phyloP scores from a whole-genome alignment of 2,888 invertebrate genomes.

The Ophion slaviceki region DNA sequence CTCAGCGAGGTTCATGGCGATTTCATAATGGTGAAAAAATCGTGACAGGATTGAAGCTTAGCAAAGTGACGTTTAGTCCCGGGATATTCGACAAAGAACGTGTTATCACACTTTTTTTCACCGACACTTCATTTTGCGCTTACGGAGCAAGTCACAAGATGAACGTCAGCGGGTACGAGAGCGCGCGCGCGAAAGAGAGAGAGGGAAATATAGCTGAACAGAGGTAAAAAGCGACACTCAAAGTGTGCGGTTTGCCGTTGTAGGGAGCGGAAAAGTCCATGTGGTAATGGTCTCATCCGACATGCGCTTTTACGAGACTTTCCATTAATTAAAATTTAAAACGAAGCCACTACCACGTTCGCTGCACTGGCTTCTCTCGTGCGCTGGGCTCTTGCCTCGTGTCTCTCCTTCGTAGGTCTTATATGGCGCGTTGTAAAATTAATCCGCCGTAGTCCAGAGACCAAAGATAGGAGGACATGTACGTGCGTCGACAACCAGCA shows the following conservation, averaged over 20 bases:
- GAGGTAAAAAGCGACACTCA: constrained; percentile 18
- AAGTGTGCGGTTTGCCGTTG: constrained; percentile 49
- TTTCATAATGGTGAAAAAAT: background rate
- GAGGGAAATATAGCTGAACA: background rate
- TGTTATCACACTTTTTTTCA: constrained; percentile 38
- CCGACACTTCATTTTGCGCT: constrained; percentile 59
- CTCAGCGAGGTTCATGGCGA: background rate
- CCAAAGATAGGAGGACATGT: constrained; percentile 4
- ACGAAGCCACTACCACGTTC: constrained; percentile 52
- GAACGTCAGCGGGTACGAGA: background rate
- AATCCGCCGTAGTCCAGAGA: constrained; percentile 52
- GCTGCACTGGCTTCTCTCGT: background rate
- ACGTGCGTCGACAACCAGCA: constrained; percentile 2
- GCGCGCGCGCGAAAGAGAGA: background rate
- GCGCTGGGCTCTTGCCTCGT: constrained; percentile 9
- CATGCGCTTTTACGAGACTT: constrained; percentile 71
- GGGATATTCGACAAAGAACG: background rate
- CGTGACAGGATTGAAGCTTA: background rate
- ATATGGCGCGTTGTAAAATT: constrained; percentile 67
- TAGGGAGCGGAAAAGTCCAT: constrained; percentile 52
- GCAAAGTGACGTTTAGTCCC: constrained; percentile 41
- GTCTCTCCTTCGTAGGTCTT: constrained; percentile 39
- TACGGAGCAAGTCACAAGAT: constrained; percentile 15
- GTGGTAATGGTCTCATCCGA: constrained; percentile 71
- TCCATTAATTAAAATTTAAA: constrained; percentile 70